Evolutionary conservation across 2,888 invertebrate genomes (phyloP).

Genomic region (Oscheius sp.): DNA sequence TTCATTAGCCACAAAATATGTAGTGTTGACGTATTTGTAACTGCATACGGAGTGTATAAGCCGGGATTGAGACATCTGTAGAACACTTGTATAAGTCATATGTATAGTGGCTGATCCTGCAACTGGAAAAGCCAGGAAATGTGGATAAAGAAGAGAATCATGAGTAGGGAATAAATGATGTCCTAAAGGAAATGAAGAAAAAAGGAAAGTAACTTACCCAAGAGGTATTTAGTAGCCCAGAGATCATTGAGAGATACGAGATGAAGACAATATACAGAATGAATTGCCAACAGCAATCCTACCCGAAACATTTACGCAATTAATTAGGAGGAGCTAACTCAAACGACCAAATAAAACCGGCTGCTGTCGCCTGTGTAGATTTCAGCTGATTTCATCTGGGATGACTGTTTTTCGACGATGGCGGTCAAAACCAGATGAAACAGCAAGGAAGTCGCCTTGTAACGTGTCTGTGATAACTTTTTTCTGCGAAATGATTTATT

Average conservation of each 20-base stretch:
- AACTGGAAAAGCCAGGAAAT: conserved; percentile 11
- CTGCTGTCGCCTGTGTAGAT: conserved; percentile 24
- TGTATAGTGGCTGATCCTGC: conserved; percentile 6
- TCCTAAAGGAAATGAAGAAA: neutral
- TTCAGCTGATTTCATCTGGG: conserved; percentile 30
- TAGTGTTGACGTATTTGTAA: conserved; percentile 21
- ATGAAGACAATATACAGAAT: neutral
- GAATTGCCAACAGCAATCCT: neutral
- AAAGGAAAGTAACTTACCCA: neutral
- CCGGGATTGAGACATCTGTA: neutral
- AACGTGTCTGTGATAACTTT: too few species aligned
- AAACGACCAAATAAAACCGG: conserved; percentile 9
- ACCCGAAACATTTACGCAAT: conserved; percentile 26
- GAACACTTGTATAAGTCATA: neutral
- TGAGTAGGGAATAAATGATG: conserved; percentile 30
- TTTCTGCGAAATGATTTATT: too few species aligned
- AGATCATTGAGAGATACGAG: conserved; percentile 15
- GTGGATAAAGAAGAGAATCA: conserved; percentile 30
- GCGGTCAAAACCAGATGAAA: conserved; percentile 31
- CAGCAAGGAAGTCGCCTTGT: too few species aligned
- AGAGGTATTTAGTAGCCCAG: conserved; percentile 11
- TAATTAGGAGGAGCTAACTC: conserved; percentile 13
- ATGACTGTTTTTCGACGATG: conserved; percentile 27
- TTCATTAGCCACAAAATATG: conserved; percentile 32
- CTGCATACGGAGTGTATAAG: conserved; percentile 34